These are phyloP conservation scores for Bellardia pandia DNA, from an alignment of 2,888 invertebrate genomes.

Conservation along the genomic window DNA sequence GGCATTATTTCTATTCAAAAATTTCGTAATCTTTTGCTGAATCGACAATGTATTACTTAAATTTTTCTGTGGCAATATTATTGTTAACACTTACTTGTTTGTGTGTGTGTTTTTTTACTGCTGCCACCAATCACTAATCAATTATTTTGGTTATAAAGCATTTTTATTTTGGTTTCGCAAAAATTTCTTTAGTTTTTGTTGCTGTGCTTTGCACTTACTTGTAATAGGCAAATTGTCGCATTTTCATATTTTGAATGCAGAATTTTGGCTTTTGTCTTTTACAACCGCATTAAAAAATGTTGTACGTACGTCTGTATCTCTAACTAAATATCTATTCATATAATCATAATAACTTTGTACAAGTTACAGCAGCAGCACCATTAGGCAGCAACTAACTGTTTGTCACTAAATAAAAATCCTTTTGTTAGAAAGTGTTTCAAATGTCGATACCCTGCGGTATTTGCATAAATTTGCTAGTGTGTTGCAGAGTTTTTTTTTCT, in stretches of 20 bases:
- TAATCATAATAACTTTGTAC: constrained; percentile 36
- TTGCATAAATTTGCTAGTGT: constrained; percentile 51
- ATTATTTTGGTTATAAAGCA: constrained; percentile 40
- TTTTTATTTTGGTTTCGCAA: constrained; percentile 22
- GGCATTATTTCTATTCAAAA: not conserved
- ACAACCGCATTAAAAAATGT: constrained; percentile 66
- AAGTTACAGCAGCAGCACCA: constrained; percentile 18
- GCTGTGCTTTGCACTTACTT: not conserved
- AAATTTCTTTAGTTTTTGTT: constrained; percentile 30
- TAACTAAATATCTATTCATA: constrained; percentile 63
- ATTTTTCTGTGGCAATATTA: not conserved
- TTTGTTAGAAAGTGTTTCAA: constrained; percentile 71
- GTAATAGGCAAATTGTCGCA: constrained; percentile 68
- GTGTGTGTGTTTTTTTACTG: not conserved
- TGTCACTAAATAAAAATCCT: constrained; percentile 60
- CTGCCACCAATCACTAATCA: constrained; percentile 53
- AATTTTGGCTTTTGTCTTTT: constrained; percentile 65
- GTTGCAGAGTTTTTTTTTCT: not conserved
- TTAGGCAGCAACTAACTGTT: constrained; percentile 56
- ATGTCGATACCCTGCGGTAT: constrained; percentile 73
- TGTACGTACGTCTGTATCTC: constrained; percentile 8
- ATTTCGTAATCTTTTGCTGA: constrained; percentile 69
- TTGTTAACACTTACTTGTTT: constrained; percentile 19
- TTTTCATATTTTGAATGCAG: constrained; percentile 62
- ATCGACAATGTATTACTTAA: constrained; percentile 31